phyloP scores from a whole-genome alignment of 2,888 invertebrate genomes.

The Thera obeliscata region DNA sequence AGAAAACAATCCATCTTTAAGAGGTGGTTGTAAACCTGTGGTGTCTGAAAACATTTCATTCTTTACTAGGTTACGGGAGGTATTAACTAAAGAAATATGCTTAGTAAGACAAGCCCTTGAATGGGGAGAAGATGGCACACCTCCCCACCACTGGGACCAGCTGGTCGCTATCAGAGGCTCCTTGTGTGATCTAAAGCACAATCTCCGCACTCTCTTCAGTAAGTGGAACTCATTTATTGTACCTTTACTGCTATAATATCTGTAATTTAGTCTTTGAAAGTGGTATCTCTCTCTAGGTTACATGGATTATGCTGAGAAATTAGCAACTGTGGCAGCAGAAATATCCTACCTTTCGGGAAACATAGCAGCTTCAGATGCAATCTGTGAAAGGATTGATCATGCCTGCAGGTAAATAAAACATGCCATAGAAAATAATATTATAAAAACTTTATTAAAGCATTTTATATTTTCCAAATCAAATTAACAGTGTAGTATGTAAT shows the following conservation, averaged over 20 bases:
- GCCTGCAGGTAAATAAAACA: conserved; percentile 66
- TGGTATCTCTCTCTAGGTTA: conserved; percentile 60
- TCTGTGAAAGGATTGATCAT: conserved; percentile 81
- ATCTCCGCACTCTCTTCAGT: conserved; percentile 71
- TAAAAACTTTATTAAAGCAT: conserved; percentile 62
- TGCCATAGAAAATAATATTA: conserved; percentile 26
- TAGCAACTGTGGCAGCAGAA: conserved; percentile 82
- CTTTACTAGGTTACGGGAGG: conserved; percentile 66
- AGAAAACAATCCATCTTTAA: background rate
- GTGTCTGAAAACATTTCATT: background rate
- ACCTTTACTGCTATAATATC: too few relatives aligned
- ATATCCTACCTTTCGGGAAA: conserved; percentile 83
- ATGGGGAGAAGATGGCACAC: conserved; percentile 78
- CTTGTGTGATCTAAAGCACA: conserved; percentile 75
- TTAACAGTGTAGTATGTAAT: conserved; percentile 31
- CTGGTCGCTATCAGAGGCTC: conserved; percentile 72
- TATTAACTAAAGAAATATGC: conserved; percentile 72
- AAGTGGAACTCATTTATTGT: conserved; percentile 42
- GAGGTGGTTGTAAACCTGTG: background rate
- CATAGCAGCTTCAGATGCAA: conserved; percentile 78
- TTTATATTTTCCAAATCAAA: conserved; percentile 42
- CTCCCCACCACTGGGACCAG: conserved; percentile 79
- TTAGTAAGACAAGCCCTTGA: conserved; percentile 76
- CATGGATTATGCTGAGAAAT: conserved; percentile 83
- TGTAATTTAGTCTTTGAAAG: too few relatives aligned